Evolutionary conservation across 1,140 invertebrate species (phyloP).

Genomic region (Neuroterus valhalla): DNA sequence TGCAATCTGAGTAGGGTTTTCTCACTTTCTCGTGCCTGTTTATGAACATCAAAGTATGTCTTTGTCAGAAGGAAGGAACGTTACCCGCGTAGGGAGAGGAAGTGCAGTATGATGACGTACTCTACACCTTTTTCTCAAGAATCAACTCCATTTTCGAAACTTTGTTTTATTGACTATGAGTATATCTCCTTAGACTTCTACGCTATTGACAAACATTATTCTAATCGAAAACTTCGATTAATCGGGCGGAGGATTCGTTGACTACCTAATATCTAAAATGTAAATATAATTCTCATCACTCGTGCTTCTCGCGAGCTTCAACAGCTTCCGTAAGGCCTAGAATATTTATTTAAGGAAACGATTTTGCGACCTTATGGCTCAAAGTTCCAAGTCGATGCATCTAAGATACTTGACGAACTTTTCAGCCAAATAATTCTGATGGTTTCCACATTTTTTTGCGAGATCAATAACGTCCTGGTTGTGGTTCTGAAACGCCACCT

Average conservation of each 20-base stretch:
- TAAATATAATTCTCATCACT: neutral
- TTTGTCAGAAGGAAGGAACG: no score
- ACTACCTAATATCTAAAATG: conserved; percentile 7
- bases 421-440: conserved; percentile 58
- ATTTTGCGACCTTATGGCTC: conserved; percentile 42
- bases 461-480: conserved; percentile 51
- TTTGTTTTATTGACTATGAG: conserved; percentile 13
- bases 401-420: conserved; percentile 64
- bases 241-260: conserved; percentile 2
- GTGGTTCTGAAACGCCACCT: conserved; percentile 52
- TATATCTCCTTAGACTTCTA: conserved; percentile 4
- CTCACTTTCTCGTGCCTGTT: no score
- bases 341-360: conserved; percentile 52
- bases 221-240: neutral
- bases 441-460: conserved; percentile 45
- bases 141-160: neutral
- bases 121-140: no score
- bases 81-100: no score
- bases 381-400: conserved; percentile 50
- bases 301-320: neutral
- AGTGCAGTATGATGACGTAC: no score
- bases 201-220: neutral
- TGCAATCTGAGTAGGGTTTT: no score
- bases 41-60: no score
- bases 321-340: neutral